Evolutionary conservation across 2,113 vertebrate genomes (phyloP).

Genomic region (Lophotis ruficrista): DNA sequence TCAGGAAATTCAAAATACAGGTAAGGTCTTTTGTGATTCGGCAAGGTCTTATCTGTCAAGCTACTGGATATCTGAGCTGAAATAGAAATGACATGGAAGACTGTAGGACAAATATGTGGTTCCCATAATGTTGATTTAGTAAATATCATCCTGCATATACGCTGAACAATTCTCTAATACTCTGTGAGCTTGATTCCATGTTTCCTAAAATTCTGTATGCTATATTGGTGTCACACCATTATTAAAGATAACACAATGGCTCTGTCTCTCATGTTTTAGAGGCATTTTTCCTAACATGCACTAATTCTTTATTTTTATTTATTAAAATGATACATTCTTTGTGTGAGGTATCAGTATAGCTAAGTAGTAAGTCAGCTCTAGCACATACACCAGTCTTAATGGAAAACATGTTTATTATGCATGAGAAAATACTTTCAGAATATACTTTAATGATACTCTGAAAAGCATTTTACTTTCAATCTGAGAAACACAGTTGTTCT

Average conservation of each 20-base stretch:
- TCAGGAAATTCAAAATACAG: constrained; percentile 36
- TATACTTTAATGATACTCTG: not conserved
- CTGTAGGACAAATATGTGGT: not conserved
- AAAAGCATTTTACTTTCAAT: not conserved
- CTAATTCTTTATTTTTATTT: not conserved
- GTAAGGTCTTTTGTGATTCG: constrained; percentile 14
- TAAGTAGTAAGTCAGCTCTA: not conserved
- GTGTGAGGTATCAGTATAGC: not conserved
- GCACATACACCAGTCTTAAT: not conserved
- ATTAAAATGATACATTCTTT: not conserved
- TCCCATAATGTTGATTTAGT: not conserved
- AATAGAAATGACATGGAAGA: not conserved
- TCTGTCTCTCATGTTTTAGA: not conserved
- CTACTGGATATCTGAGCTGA: constrained; percentile 11
- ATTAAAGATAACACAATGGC: not conserved
- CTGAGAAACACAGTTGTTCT: not conserved
- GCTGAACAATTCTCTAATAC: not conserved
- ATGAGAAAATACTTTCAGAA: not conserved
- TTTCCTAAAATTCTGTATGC: not conserved
- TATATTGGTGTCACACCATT: not conserved
- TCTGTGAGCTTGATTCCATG: not conserved
- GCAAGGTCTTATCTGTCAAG: constrained; percentile 11
- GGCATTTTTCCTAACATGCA: not conserved
- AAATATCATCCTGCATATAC: not conserved
- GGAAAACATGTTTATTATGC: not conserved